Evolutionary conservation across 2,888 invertebrate genomes (phyloP), one percentile per base, ranked within the genome.

Genomic region (Lasioglossum leucozonium): DNA sequence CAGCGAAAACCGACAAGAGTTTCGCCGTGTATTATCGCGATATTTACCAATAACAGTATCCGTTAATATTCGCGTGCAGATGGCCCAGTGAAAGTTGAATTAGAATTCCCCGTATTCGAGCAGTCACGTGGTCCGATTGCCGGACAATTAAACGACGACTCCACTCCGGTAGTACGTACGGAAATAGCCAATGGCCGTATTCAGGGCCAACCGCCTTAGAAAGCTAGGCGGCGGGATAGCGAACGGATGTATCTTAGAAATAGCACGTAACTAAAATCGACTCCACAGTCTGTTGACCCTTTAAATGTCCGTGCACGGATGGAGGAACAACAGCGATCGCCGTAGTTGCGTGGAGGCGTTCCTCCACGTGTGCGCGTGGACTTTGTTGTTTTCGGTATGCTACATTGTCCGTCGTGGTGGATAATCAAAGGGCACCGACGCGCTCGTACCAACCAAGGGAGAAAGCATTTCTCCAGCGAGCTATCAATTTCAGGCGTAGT

Each of bases 261-360:
- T 85, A 86, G 82, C 76, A 74, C 42, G 79, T 79, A 82, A 84
- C 85, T 85, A 80, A 85, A 85, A 77, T 58, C 75, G 81, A 75
- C 81, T 77, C 47, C 18, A 47, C 74, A 58, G 85, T 85, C 22
- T 85, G 85, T 81, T 86, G 85, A 86, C 85, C 85, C 85, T 85
- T 86, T 86, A 86, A 85, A 85, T 77, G 69, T n/a, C 47, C 81
- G 67, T 58, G 72, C 67, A 77, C 73, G 72, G 26, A 71, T 37
- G 67, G 51, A 26, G 30, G n/a, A 74, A 62, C 71, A 72, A 40
- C 34, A 71, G 40, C 62, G 6, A 16, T 44, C 51, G n/a, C 26
- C 30, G 44, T 62, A 51, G 77, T 26, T 71, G 5, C 16, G 44
- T 51, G 37, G 37, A 26, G 44, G 72, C n/a, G 22, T 2, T 55